These are phyloP conservation scores for Tetramorium parvispinum DNA, from an alignment of 1,140 invertebrate species.

Conservation along the genomic window DNA sequence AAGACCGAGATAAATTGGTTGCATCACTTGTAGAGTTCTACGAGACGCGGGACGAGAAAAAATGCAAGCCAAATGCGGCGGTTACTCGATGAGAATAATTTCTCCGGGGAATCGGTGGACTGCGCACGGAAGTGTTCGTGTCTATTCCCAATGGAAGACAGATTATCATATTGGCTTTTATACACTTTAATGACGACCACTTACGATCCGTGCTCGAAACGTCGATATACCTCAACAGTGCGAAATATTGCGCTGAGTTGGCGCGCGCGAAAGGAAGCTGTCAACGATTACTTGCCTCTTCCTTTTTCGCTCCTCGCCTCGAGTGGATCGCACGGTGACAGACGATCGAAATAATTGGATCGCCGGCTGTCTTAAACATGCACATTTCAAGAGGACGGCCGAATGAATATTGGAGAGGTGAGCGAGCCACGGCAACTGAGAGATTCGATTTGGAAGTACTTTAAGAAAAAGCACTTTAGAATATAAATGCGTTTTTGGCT, in stretches of 20 bases:
- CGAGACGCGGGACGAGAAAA: background rate
- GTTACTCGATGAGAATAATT: slow-evolving; percentile 68
- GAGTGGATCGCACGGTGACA: slow-evolving; percentile 24
- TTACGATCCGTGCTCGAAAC: slow-evolving; percentile 65
- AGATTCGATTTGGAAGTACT: slow-evolving; percentile 35
- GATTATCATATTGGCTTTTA: slow-evolving; percentile 70
- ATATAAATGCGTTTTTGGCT: slow-evolving; percentile 34
- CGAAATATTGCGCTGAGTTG: slow-evolving; percentile 66
- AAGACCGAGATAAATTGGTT: slow-evolving; percentile 28
- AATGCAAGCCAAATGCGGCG: background rate
- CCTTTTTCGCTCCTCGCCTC: slow-evolving; percentile 5
- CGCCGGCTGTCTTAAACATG: slow-evolving; percentile 53
- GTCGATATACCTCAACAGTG: slow-evolving; percentile 53
- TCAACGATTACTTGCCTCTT: slow-evolving; percentile 29
- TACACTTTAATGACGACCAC: slow-evolving; percentile 69
- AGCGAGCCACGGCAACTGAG: background rate
- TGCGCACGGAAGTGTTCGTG: slow-evolving; percentile 41
- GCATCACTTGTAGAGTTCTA: background rate
- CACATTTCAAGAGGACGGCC: slow-evolving; percentile 55
- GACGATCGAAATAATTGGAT: slow-evolving; percentile 62
- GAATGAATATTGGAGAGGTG: slow-evolving; percentile 50
- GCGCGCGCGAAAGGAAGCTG: slow-evolving; percentile 52
- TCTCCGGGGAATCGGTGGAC: slow-evolving; percentile 64
- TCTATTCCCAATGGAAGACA: slow-evolving; percentile 6
- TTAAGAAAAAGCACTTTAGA: background rate